Evolutionary conservation across 2,888 invertebrate species (phyloP).

Genomic region (Clunio marinus): DNA sequence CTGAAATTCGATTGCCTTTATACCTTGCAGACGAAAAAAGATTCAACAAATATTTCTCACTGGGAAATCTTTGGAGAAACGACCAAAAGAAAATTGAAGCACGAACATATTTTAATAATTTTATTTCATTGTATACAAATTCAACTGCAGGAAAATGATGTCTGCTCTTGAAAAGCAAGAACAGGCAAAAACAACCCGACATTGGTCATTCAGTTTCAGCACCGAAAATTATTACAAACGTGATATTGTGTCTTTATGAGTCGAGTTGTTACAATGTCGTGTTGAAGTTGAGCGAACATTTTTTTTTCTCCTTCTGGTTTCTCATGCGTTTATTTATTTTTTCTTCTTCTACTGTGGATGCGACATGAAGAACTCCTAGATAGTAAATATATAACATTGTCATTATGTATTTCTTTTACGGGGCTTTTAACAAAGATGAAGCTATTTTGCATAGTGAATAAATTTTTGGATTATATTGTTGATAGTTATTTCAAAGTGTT

Average conservation of each 20-base stretch:
- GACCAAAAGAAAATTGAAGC: neutral
- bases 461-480: neutral
- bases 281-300: no score
- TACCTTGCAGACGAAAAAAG: no score
- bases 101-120: conserved; percentile 7
- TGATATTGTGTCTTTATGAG: neutral
- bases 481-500: conserved; percentile 3
- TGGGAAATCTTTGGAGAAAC: neutral
- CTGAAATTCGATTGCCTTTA: no score
- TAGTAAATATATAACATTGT: neutral
- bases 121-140: conserved; percentile 1
- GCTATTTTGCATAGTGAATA: conserved; percentile 10
- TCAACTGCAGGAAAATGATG: neutral
- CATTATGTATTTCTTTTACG: neutral
- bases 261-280: neutral
- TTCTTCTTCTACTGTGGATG: no score
- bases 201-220: neutral
- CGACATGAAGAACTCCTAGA: neutral
- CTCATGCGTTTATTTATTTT: no score
- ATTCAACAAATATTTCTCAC: neutral
- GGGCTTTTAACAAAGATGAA: neutral
- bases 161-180: neutral
- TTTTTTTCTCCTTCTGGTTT: no score
- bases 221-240: neutral
- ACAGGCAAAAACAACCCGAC: neutral